Evolutionary conservation across 2,888 invertebrate genomes (phyloP), one percentile per base, ranked within the genome.

Genomic region (Baronia brevicornis): DNA sequence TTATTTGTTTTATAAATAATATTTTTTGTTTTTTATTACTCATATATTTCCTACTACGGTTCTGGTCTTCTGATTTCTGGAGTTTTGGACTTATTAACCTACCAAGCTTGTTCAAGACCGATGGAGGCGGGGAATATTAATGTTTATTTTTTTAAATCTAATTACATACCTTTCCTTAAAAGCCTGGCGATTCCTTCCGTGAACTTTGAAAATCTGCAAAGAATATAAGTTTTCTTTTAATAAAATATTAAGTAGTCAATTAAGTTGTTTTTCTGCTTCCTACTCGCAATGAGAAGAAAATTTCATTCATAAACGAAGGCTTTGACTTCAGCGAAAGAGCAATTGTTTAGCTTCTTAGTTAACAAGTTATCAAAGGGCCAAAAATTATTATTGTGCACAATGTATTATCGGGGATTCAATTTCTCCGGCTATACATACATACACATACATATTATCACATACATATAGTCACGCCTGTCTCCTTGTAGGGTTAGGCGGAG

Each of bases 371-470:
- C 34, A 37, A 43, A 39, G 39, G 45, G 53, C 45, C 57, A 58
- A 62, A 58, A 56, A 53, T 57, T 61, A 52, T 60, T 53, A 47
- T 49, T 50, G 47, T 40, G 47, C 52, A n/a, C n/a, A n/a, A n/a
- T n/a, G n/a, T n/a, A n/a, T n/a, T n/a, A n/a, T n/a, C n/a, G n/a
- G n/a, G n/a, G n/a, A n/a, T n/a, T n/a, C n/a, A n/a, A n/a, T n/a
- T n/a, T n/a, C n/a, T n/a, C n/a, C n/a, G n/a, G n/a, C n/a, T n/a
- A n/a, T n/a, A n/a, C n/a, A n/a, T n/a, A n/a, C n/a, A n/a, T n/a
- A n/a, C n/a, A n/a, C n/a, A n/a, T n/a, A n/a, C n/a, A n/a, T n/a
- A n/a, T n/a, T n/a, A n/a, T n/a, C n/a, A n/a, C n/a, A n/a, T n/a
- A n/a, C n/a, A n/a, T n/a, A n/a, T n/a, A n/a, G n/a, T n/a, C n/a